These are phyloP conservation scores for Spheniscus humboldti DNA, from an alignment of 2,797 vertebrate genomes.

Conservation along the genomic window DNA sequence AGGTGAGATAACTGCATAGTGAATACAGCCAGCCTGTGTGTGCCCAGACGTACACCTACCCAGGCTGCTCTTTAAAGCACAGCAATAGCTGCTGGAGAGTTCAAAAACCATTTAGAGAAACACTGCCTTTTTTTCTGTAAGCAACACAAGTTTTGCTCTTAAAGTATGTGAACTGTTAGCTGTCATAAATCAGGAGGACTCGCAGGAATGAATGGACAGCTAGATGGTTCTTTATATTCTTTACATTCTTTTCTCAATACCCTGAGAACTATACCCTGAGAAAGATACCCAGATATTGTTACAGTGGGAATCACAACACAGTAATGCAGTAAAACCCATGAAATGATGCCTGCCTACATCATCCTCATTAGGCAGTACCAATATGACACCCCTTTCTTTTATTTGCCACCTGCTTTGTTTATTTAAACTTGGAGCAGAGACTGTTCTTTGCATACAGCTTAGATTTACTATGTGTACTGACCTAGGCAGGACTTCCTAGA, in stretches of 20 bases:
- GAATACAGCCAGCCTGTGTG: background rate
- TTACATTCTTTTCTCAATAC: background rate
- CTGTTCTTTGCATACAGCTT: background rate
- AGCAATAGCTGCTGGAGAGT: background rate
- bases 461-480: background rate
- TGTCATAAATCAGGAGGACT: background rate
- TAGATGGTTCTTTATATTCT: background rate
- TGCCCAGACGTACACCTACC: background rate
- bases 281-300: background rate
- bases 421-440: background rate
- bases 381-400: background rate
- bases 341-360: background rate
- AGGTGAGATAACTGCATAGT: background rate
- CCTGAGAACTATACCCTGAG: background rate
- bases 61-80: background rate
- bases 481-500: background rate
- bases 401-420: background rate
- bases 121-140: background rate
- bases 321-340: background rate
- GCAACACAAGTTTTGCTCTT: background rate
- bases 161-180: background rate
- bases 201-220: background rate
- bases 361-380: background rate
- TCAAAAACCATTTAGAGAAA: background rate
- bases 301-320: background rate